A percentile compares a stretch with the other conserved stretches of the same genome.
These are phyloP conservation scores for Drosophila murphyi DNA, from an alignment of 1,140 invertebrate species.

Conservation along the genomic window DNA sequence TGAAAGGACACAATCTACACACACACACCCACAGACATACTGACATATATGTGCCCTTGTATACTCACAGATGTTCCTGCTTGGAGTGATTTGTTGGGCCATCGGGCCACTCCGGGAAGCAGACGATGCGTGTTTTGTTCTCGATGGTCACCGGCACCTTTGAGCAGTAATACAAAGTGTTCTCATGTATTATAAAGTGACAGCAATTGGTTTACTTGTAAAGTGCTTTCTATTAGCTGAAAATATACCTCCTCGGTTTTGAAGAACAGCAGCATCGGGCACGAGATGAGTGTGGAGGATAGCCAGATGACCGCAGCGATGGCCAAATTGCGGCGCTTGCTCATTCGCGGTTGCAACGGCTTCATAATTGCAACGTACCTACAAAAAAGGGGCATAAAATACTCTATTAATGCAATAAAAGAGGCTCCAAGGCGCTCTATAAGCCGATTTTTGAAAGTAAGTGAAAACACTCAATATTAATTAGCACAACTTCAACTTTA, in stretches of 20 bases:
- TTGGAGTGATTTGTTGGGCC: slow-evolving; percentile 89
- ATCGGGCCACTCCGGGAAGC: slow-evolving; percentile 93
- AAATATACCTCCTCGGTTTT: slow-evolving; percentile 87
- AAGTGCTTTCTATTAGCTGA: neutral
- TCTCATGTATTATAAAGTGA: neutral
- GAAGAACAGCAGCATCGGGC: slow-evolving; percentile 93
- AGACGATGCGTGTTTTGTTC: slow-evolving; percentile 87
- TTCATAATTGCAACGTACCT: slow-evolving; percentile 97
- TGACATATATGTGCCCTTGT: slow-evolving; percentile 2
- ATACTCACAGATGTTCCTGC: slow-evolving; percentile 92
- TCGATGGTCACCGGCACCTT: slow-evolving; percentile 85
- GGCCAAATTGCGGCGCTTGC: slow-evolving; percentile 91
- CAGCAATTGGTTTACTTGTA: neutral
- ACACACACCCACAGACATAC: neutral
- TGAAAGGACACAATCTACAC: neutral
- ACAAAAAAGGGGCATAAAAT: slow-evolving; percentile 50
- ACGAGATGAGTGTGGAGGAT: slow-evolving; percentile 89
- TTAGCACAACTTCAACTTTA: neutral
- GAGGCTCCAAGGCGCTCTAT: slow-evolving; percentile 4
- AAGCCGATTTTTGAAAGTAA: slow-evolving; percentile 41
- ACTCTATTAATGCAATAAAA: slow-evolving; percentile 15
- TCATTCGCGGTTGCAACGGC: slow-evolving; percentile 93
- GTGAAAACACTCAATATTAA: neutral
- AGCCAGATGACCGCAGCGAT: slow-evolving; percentile 93
- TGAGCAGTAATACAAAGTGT: slow-evolving; percentile 6